Evolutionary conservation across 2,888 invertebrate genomes (phyloP), one percentile per base, ranked within the genome.

Genomic region (Lucinisca nassula): DNA sequence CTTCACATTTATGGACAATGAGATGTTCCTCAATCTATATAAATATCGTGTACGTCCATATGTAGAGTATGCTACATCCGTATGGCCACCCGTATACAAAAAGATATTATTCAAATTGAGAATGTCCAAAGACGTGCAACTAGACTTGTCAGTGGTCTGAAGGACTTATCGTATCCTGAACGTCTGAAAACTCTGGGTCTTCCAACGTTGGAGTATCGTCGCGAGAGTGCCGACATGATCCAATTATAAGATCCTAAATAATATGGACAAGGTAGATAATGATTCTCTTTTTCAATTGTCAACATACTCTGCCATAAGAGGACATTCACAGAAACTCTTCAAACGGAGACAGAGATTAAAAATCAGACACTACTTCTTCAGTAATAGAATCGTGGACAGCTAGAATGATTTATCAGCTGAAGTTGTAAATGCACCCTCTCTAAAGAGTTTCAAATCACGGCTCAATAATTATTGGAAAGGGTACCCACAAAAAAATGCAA

Each of bases 111-210:
- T 21, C 35, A 58, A 17, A 78, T 78, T 27, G 81, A 85, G 40
- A 77, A 81, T 67, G 78, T 85, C 8, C 81, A 85, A 35, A 38
- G 81, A 51, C 49, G 78, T 10, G 81, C 81, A 27, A 82, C 77
- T 4, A 45, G 45, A 61, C 72, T 84, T n/a, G n/a, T 84, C 6
- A 58, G 38, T 49, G 32, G 49, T 3, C 12, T 79, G 24, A 21
- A 38, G 30, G 24, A 27, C 14, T 21, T 73, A 17, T 24, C 24
- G 6, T 83, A 83, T 38, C 40, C 37, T 32, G 76, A 82, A 30
- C 37, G 67, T 12, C 32, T 81, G 24, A 74, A 30, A 38, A 30
- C 61, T 27, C 49, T 82, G 6, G 75, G 75, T n/a, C 30, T 67
- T 12, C 45, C 81, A 0, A 30, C 58, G 14, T n/a, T 81, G 45